Evolutionary conservation across 2,888 invertebrate species (phyloP), one percentile per base, ranked within the genome.

Genomic region (Anodontia alba): DNA sequence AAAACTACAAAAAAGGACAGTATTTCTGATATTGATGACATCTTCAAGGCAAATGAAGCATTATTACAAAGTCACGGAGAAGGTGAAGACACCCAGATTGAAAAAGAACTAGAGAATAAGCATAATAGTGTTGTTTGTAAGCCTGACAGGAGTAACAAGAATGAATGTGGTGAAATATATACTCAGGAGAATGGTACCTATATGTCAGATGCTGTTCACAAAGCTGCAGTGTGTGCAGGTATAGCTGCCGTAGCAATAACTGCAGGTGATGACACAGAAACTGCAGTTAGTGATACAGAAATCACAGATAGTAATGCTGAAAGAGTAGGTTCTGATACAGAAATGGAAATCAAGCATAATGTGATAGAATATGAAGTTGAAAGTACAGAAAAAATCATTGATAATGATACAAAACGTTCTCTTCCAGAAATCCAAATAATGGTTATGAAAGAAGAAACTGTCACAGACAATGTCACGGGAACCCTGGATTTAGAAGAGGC

Each of bases 191-290:
- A 20, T 12, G 31, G 33, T 7, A 23, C 31, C 31, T 62, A 33
- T 20, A 62, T 33, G n/a, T 8, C 62, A 51, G 76, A 67, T 73
- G 80, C 78, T n/a, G 78, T 85, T 29, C 20, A 82, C n/a, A 80
- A 82, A 49, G 85, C 85, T 29, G 73, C 70, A 33, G 71, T 85
- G 2, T 62, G 80, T 73, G 85, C 85, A 23, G 85, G 85, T 38
- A 78, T 85, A 17, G 66, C 83, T 57, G 83, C 83, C 23, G 86
- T 80, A 20, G 86, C 81, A 33, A 75, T 80, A 23, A 83, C 81
- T 23, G 69, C 86, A 36, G 73, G 83, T 31, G 75, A 79, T 74
- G 73, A 71, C 33, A 69, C 23, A 54, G 73, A 78, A 17, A 26
- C 3, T 36, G 51, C 42, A 42, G 72, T 15, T 49, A 17, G 54